Evolutionary conservation across 2,113 vertebrate genomes (phyloP).

Genomic region (Calidris pugnax): DNA sequence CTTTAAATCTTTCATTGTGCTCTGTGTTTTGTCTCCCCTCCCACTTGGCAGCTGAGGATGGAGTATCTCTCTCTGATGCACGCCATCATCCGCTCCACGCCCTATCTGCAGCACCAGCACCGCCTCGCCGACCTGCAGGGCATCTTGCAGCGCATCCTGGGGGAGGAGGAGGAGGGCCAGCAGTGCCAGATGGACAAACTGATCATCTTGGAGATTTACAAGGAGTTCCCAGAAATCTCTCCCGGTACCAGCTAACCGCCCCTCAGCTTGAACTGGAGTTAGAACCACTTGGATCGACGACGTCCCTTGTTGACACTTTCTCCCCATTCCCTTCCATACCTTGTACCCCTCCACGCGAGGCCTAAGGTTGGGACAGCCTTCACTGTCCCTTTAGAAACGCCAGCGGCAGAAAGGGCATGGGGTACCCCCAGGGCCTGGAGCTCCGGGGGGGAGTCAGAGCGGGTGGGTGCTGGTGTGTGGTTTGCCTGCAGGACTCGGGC

Average conservation of each 20-base stretch:
- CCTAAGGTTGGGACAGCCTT: constrained; percentile 19
- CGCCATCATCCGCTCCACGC: constrained; percentile 89
- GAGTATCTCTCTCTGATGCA: constrained; percentile 98
- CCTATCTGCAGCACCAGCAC: constrained; percentile 93
- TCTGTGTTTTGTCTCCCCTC: constrained; percentile 42
- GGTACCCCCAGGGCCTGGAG: background rate
- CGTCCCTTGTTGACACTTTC: constrained; percentile 61
- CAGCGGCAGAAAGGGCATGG: background rate
- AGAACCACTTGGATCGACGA: constrained; percentile 23
- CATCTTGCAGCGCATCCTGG: constrained; percentile 88
- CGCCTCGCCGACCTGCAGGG: constrained; percentile 88
- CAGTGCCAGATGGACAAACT: constrained; percentile 96
- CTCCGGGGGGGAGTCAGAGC: background rate
- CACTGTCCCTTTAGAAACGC: background rate
- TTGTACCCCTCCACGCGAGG: constrained; percentile 48
- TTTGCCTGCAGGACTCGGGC: background rate
- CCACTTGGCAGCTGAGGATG: constrained; percentile 87
- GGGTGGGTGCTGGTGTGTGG: rapidly evolving
- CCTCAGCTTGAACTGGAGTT: constrained; percentile 19
- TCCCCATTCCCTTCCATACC: constrained; percentile 57
- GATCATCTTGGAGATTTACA: constrained; percentile 92
- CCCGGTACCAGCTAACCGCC: constrained; percentile 72
- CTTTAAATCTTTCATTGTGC: background rate
- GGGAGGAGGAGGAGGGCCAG: constrained; percentile 84
- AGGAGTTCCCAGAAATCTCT: constrained; percentile 89